These are phyloP conservation scores for Aptenodytes patagonicus DNA, from an alignment of 2,113 vertebrate species.

Conservation along the genomic window DNA sequence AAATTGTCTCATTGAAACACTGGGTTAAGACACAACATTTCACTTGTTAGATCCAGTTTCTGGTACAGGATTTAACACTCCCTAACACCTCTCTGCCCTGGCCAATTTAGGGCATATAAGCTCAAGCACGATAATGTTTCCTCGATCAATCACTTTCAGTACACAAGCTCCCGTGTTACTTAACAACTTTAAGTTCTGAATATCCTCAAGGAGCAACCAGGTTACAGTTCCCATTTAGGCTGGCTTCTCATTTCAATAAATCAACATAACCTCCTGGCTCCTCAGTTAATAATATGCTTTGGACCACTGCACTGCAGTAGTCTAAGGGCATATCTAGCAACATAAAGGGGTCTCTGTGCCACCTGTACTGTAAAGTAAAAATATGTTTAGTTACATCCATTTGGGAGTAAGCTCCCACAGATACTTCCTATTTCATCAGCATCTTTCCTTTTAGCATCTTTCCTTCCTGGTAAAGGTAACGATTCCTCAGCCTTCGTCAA, in stretches of 20 bases:
- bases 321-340: neutral
- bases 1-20: neutral
- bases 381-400: neutral
- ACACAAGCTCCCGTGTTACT: neutral
- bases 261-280: neutral
- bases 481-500: neutral
- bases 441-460: neutral
- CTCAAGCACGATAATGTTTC: neutral
- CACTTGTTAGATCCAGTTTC: neutral
- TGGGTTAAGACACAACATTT: neutral
- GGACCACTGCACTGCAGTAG: neutral
- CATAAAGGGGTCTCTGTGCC: neutral
- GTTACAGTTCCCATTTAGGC: neutral
- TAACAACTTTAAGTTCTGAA: neutral
- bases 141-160: neutral
- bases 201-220: neutral
- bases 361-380: neutral
- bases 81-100: neutral
- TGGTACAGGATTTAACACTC: neutral
- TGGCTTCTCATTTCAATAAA: neutral
- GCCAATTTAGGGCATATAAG: neutral
- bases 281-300: neutral
- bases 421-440: neutral
- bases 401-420: neutral
- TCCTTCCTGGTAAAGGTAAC: neutral